These are phyloP conservation scores for Bombyx mandarina DNA, from an alignment of 1,140 invertebrate genomes.

Conservation along the genomic window DNA sequence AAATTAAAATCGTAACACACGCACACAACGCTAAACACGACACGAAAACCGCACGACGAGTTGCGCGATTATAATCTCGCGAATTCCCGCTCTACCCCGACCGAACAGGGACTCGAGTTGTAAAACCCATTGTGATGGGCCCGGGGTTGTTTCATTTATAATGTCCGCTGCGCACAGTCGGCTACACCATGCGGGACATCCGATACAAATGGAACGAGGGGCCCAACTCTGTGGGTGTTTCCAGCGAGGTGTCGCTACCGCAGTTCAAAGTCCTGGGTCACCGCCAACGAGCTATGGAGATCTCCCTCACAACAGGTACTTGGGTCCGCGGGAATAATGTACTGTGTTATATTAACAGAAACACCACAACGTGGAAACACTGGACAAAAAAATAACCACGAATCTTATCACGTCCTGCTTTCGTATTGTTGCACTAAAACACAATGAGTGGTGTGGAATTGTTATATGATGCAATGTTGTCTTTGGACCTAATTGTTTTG, in stretches of 20 bases:
- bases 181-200: slow-evolving; percentile 97
- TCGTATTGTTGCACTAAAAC: slow-evolving; percentile 61
- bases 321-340: slow-evolving; percentile 33
- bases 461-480: slow-evolving; percentile 11
- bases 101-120: slow-evolving; percentile 61
- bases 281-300: slow-evolving; percentile 90
- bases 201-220: slow-evolving; percentile 96
- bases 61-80: slow-evolving; percentile 41
- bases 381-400: slow-evolving; percentile 60
- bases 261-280: slow-evolving; percentile 95
- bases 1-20: slow-evolving; percentile 50
- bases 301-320: slow-evolving; percentile 92
- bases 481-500: too few relatives aligned
- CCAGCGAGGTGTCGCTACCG: slow-evolving; percentile 92
- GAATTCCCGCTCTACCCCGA: slow-evolving; percentile 56
- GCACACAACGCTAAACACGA: slow-evolving; percentile 57
- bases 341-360: slow-evolving; percentile 11
- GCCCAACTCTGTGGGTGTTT: slow-evolving; percentile 91
- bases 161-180: slow-evolving; percentile 83
- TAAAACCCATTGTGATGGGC: slow-evolving; percentile 78
- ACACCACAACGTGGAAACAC: slow-evolving; percentile 53
- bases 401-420: slow-evolving; percentile 68
- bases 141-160: slow-evolving; percentile 77
- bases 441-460: slow-evolving; percentile 57
- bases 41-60: slow-evolving; percentile 51